Evolutionary conservation across 2,113 vertebrate genomes (phyloP).

Genomic region (Lepidiolamprologus cunningtoni): DNA sequence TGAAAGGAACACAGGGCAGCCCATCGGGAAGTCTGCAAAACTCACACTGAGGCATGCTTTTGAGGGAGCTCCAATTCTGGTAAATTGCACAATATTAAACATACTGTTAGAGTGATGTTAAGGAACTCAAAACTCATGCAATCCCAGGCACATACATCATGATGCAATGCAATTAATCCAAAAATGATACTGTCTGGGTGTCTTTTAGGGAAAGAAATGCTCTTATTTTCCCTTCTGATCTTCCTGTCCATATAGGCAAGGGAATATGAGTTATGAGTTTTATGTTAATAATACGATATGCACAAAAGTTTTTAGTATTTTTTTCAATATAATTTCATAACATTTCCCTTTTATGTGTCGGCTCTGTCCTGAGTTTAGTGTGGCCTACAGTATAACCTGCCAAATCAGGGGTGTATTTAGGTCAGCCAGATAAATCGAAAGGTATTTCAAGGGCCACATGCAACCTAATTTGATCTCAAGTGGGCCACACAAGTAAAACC

Average conservation of each 20-base stretch:
- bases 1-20: constrained; percentile 17
- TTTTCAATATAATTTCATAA: not conserved
- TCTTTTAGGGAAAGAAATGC: not conserved
- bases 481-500: not conserved
- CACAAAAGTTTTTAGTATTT: not conserved
- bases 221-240: not conserved
- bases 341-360: not conserved
- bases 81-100: not conserved
- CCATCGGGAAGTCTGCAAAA: constrained; percentile 7
- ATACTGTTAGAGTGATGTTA: not conserved
- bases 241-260: not conserved
- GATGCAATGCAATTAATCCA: not conserved
- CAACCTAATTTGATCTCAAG: not conserved
- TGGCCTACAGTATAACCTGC: not conserved
- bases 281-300: not conserved
- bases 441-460: not conserved
- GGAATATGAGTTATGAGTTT: not conserved
- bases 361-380: not conserved
- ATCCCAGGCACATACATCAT: not conserved
- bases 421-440: not conserved
- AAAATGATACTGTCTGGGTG: not conserved
- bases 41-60: constrained; percentile 18
- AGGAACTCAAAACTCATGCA: not conserved
- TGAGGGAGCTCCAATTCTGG: not conserved
- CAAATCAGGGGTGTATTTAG: not conserved